Percentiles rank a stretch among this genome's conserved stretches.
Evolutionary conservation across 2,797 vertebrate genomes (phyloP).

Genomic region (Poecile montanus): DNA sequence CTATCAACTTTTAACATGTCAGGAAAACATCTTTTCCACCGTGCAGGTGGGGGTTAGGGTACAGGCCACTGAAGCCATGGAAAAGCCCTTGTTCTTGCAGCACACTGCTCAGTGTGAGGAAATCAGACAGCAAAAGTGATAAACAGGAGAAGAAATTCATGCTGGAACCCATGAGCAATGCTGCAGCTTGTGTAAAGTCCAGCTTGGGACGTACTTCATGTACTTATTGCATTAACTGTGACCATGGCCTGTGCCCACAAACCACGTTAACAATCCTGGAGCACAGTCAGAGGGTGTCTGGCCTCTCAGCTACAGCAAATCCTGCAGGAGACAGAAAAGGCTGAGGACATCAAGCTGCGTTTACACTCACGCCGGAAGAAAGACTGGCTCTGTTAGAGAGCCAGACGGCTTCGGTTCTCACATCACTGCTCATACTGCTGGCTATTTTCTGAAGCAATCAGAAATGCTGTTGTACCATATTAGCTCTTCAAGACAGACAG

Average conservation of each 20-base stretch:
- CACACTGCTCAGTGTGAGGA: background rate
- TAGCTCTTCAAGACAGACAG: conserved; percentile 40
- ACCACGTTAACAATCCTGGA: background rate
- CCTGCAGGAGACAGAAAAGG: background rate
- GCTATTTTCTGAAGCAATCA: conserved; percentile 35
- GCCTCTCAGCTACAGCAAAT: background rate
- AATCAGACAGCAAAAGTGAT: background rate
- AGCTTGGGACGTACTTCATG: background rate
- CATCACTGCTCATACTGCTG: conserved; percentile 61
- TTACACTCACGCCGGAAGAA: background rate
- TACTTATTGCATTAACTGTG: background rate
- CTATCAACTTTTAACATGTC: background rate
- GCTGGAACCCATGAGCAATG: background rate
- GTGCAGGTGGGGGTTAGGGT: background rate
- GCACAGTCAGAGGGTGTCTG: background rate
- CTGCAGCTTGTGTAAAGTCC: background rate
- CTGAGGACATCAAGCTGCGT: conserved; percentile 9
- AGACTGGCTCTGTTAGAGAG: conserved; percentile 24
- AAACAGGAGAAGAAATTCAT: background rate
- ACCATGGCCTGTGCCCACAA: background rate
- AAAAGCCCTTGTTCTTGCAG: background rate
- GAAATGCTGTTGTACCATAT: conserved; percentile 33
- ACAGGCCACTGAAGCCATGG: background rate
- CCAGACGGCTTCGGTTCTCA: conserved; percentile 27
- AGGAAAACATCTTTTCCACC: background rate